A percentile compares a stretch with the other conserved stretches of the same genome.
Conservation (phyloP, 2,888 invertebrate genomes). For the Hirtodrosophila histrioides region DNA sequence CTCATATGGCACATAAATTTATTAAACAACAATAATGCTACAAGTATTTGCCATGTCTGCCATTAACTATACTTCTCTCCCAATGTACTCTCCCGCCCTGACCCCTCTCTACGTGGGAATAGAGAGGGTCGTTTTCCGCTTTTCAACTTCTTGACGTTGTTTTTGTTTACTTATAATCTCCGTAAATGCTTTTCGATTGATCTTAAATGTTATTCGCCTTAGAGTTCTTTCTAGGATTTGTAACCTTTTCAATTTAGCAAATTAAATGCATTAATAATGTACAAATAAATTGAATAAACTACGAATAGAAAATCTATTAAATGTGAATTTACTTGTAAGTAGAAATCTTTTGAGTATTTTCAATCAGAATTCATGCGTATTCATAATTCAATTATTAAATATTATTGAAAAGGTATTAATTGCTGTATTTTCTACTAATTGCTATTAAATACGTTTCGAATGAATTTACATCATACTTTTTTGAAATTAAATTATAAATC, state of each 20-base stretch:
- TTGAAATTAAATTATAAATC: too few relatives aligned
- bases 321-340: not conserved
- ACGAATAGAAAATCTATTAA: not conserved
- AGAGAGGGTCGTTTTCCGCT: constrained; percentile 28
- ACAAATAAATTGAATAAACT: not conserved
- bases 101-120: constrained; percentile 9
- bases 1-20: constrained; percentile 66
- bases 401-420: too few relatives aligned
- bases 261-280: not conserved
- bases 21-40: constrained; percentile 60
- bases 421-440: too few relatives aligned
- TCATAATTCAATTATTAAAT: too few relatives aligned
- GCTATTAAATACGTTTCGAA: too few relatives aligned
- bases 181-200: constrained; percentile 16
- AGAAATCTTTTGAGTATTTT: not conserved
- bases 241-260: constrained; percentile 11
- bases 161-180: constrained; percentile 14
- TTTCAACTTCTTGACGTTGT: constrained; percentile 1
- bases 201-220: not conserved
- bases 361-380: too few relatives aligned
- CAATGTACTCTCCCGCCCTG: not conserved
- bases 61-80: constrained; percentile 17
- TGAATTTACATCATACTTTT: too few relatives aligned
- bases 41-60: constrained; percentile 35
- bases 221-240: constrained; percentile 2